Base-by-base conservation (phyloP, 2,113 vertebrate species). In the Brachyhypopomus occidentalis region DNA sequence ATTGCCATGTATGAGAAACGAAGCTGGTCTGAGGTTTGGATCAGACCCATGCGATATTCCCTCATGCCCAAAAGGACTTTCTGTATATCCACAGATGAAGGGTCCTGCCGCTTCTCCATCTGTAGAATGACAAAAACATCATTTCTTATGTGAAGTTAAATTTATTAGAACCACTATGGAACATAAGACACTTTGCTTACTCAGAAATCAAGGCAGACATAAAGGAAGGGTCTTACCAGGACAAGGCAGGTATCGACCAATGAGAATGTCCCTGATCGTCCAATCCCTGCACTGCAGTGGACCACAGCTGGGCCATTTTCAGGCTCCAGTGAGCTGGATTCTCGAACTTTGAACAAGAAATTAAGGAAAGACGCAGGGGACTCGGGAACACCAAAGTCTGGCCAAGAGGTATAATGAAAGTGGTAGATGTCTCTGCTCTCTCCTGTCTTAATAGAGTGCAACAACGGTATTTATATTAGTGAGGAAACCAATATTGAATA, bases 321-420 rank as follows among this genome's bases (percentile, higher is more conserved):
- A 0, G 94, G 80, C 63, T 86, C 95, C 79, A 99, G 84, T 0
- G 96, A 98, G 14, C 95, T 94, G 27, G 97, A 98, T 52, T 98
- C 94, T 85, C 96, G 93, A 58, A 98, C 97, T 92, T 97, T 96
- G 84, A 97, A 95, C 84, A 99, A 94, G 90, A 99, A 99, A 88
- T 97, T 95, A 85, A 99, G 96, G 92, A 99, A 99, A 64, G 96
- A 96, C 85, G 95, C 96, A 20, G 98, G 98, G 70, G 97, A 99
- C 86, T 98, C 97, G 5, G 98, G 98, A 77, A 99, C 97, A 81
- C 97, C 98, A 34, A 99, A 99, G 89, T 99, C 98, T 86, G 98
- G 97, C 98, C 98, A 99, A 0, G 97, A 96, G 76, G 98, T 99
- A 92, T 98, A 99, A 92, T 99, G 97, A 92, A 98, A 99, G 90